phyloP scores from a whole-genome alignment of 2,113 vertebrate genomes.

The Hyperopisus bebe region DNA sequence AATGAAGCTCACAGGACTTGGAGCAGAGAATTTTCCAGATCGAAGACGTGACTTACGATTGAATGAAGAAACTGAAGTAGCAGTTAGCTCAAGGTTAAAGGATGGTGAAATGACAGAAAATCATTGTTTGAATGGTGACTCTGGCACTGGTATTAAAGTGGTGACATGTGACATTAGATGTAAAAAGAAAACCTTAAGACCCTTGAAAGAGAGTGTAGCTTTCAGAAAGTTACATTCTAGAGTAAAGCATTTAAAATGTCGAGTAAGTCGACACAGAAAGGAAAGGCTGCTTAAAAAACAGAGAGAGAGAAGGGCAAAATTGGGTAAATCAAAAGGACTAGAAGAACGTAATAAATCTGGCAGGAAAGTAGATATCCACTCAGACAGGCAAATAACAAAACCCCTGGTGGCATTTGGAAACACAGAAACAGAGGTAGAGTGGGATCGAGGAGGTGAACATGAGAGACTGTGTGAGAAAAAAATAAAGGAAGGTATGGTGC shows the following conservation, averaged over 20 bases:
- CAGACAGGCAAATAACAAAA: not conserved
- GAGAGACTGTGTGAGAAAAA: constrained; percentile 19
- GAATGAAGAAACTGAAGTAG: constrained; percentile 20
- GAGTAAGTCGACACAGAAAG: constrained; percentile 13
- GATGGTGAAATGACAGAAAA: constrained; percentile 18
- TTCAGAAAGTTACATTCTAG: constrained; percentile 40
- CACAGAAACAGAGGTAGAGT: not conserved
- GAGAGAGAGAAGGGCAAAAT: not conserved
- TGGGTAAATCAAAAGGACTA: not conserved
- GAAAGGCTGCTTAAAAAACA: not conserved
- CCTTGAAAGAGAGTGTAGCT: constrained; percentile 20
- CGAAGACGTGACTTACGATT: not conserved
- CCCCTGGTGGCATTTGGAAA: not conserved
- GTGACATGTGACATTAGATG: constrained; percentile 18
- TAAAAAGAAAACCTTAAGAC: constrained; percentile 25
- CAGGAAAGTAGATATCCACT: not conserved
- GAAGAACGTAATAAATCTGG: not conserved
- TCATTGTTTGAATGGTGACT: not conserved
- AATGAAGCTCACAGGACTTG: constrained; percentile 14
- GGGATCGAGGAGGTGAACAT: not conserved
- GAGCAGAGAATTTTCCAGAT: constrained; percentile 14
- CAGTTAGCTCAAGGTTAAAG: not conserved
- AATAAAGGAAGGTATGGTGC: constrained; percentile 2
- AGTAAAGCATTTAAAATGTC: not conserved
- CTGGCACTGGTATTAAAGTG: not conserved